Percentiles rank a stretch among this genome's conserved stretches.
phyloP scores from a whole-genome alignment of 2,797 vertebrate genomes.

The Propithecus perrieri region DNA sequence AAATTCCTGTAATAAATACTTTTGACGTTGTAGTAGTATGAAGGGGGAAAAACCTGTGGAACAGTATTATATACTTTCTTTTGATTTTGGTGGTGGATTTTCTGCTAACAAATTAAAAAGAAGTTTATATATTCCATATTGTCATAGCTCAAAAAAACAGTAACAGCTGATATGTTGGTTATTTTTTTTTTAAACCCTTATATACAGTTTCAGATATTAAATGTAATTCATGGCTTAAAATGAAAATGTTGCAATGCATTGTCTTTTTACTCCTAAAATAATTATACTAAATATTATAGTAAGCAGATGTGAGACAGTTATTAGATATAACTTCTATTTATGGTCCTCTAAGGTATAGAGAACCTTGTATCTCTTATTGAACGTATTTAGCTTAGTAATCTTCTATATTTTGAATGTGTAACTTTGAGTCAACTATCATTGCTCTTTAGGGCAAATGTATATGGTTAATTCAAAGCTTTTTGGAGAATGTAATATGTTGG shows the following conservation, averaged over 20 bases:
- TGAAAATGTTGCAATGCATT: background rate
- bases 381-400: background rate
- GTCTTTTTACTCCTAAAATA: slow-evolving; percentile 43
- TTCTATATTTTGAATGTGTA: slow-evolving; percentile 21
- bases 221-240: slow-evolving; percentile 33
- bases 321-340: background rate
- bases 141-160: background rate
- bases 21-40: background rate
- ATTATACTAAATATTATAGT: background rate
- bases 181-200: background rate
- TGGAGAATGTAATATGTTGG: background rate
- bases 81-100: slow-evolving; percentile 16
- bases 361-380: background rate
- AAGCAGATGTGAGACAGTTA: background rate
- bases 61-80: slow-evolving; percentile 4
- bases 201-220: slow-evolving; percentile 38
- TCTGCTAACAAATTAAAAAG: background rate
- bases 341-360: background rate
- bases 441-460: background rate
- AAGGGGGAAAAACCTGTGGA: background rate
- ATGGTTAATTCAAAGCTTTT: background rate
- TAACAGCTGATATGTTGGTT: background rate
- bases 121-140: background rate
- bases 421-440: background rate
- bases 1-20: slow-evolving; percentile 16